These are phyloP conservation scores for Apodemus speciosus DNA, from an alignment of 2,113 vertebrate genomes.

Conservation along the genomic window DNA sequence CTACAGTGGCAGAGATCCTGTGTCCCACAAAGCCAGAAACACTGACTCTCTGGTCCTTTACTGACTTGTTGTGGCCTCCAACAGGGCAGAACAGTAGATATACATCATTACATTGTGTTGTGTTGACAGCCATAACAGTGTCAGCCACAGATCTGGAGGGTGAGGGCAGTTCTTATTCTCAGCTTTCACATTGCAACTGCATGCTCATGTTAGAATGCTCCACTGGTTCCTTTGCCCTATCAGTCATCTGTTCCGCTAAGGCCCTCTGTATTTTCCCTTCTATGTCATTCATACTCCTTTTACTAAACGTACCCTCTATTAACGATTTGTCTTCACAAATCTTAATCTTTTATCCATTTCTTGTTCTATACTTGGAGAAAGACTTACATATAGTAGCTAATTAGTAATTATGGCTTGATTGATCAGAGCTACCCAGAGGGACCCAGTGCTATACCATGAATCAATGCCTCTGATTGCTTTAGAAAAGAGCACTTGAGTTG, in stretches of 20 bases:
- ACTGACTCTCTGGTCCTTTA: neutral
- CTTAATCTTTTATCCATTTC: neutral
- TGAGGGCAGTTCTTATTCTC: neutral
- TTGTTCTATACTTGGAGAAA: neutral
- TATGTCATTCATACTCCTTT: neutral
- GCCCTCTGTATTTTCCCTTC: neutral
- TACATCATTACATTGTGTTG: neutral
- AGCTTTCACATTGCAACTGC: conserved; percentile 3
- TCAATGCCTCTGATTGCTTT: neutral
- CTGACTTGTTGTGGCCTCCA: neutral
- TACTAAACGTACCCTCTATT: neutral
- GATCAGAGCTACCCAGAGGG: neutral
- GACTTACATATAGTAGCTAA: conserved; percentile 11
- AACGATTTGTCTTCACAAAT: neutral
- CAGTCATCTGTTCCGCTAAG: neutral
- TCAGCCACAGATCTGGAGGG: neutral
- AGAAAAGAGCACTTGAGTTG: neutral
- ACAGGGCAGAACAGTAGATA: neutral
- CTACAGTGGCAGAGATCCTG: neutral
- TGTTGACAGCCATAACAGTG: neutral
- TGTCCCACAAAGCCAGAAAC: neutral
- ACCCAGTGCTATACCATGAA: neutral
- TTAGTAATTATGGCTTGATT: conserved; percentile 51
- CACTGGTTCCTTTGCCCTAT: neutral
- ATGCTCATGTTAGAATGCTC: conserved; percentile 10